Evolutionary conservation across 2,888 invertebrate genomes (phyloP).

Genomic region (Cantharis nigra): DNA sequence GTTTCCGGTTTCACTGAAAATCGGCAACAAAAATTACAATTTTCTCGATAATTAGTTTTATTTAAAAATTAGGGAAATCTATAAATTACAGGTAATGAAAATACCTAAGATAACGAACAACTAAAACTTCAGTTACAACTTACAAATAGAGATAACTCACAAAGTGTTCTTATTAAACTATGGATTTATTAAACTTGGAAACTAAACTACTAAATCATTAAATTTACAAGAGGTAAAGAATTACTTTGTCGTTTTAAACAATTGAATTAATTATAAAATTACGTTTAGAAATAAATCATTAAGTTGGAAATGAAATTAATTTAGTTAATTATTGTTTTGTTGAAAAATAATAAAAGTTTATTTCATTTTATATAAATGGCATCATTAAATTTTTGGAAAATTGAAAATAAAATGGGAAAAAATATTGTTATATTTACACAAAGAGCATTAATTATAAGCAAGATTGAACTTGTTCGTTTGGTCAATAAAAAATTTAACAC

Average conservation of each 20-base stretch:
- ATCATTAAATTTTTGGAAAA: no score
- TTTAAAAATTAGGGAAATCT: neutral
- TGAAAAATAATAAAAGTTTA: no score
- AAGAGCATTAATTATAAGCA: neutral
- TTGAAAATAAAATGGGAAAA: no score
- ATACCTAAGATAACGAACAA: neutral
- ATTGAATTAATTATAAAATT: neutral
- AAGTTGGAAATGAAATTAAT: neutral
- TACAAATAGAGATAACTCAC: neutral
- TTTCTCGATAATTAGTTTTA: neutral
- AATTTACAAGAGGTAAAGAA: neutral
- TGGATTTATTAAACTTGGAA: neutral
- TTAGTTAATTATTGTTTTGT: neutral
- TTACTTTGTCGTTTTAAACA: neutral
- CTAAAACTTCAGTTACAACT: neutral
- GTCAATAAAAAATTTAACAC: neutral
- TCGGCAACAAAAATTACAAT: neutral
- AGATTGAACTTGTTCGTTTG: neutral
- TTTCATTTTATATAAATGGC: no score
- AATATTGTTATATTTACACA: no score
- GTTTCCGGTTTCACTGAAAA: no score
- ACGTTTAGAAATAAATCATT: neutral
- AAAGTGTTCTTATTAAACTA: neutral
- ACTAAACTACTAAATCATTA: constrained; percentile 1
- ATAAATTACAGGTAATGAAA: neutral